phyloP scores from a whole-genome alignment of 2,888 invertebrate species.

The Drosophila antonietae region DNA sequence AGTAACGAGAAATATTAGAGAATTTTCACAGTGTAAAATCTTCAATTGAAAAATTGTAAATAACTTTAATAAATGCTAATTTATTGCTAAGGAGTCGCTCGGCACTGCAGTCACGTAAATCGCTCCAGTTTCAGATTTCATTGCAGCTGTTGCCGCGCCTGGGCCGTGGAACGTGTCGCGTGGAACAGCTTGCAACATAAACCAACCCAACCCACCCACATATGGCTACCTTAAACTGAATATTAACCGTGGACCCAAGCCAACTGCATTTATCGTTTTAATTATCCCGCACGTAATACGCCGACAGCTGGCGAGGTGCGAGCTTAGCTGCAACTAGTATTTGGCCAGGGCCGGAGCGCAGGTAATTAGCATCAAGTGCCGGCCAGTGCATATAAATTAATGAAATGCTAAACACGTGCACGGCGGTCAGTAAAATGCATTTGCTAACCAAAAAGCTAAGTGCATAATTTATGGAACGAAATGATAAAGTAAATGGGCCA shows the following conservation, averaged over 20 bases:
- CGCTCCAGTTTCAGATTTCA: conserved; percentile 26
- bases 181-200: conserved; percentile 29
- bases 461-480: conserved; percentile 49
- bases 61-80: conserved; percentile 4
- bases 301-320: conserved; percentile 44
- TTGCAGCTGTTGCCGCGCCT: conserved; percentile 17
- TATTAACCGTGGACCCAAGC: conserved; percentile 36
- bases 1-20: neutral
- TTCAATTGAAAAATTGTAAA: neutral
- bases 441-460: conserved; percentile 28
- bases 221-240: conserved; percentile 40
- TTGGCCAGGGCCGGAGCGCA: conserved; percentile 36
- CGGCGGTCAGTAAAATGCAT: conserved; percentile 45
- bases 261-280: conserved; percentile 49
- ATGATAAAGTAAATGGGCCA: conserved; percentile 60
- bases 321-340: conserved; percentile 56
- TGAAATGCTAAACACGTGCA: conserved; percentile 66
- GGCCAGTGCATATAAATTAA: conserved; percentile 37
- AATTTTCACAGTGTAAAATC: neutral
- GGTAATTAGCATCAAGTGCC: conserved; percentile 51
- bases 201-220: conserved; percentile 3
- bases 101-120: conserved; percentile 43
- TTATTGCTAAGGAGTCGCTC: conserved; percentile 25
- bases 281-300: conserved; percentile 61
- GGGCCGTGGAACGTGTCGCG: conserved; percentile 20